phyloP scores from a whole-genome alignment of 2,888 invertebrate species.

The Phytoseiulus persimilis region DNA sequence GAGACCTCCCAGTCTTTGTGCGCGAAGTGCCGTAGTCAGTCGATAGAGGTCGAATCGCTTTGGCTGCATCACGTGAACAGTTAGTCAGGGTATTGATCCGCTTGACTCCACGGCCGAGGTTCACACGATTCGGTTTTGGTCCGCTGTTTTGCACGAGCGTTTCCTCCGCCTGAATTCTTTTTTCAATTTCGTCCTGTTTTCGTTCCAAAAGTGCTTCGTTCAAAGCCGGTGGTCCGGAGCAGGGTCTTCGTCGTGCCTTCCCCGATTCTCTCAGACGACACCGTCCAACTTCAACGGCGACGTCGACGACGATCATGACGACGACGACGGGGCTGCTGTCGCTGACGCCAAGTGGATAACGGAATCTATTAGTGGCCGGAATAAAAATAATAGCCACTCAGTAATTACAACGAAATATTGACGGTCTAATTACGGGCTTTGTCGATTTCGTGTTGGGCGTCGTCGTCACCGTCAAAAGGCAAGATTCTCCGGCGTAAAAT shows the following conservation, averaged over 20 bases:
- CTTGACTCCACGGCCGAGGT: too few relatives aligned
- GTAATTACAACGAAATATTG: background rate
- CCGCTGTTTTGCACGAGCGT: too few relatives aligned
- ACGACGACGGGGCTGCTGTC: background rate
- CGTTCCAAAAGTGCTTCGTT: background rate
- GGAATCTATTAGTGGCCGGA: background rate
- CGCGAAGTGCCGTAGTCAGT: too few relatives aligned
- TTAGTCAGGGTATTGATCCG: too few relatives aligned
- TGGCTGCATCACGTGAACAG: too few relatives aligned
- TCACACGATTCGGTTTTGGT: too few relatives aligned
- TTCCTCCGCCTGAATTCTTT: too few relatives aligned
- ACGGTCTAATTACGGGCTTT: background rate
- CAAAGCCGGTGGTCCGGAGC: background rate
- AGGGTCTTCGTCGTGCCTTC: background rate
- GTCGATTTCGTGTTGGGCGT: background rate
- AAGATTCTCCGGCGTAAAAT: background rate
- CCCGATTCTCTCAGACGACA: background rate
- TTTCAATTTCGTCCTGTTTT: background rate
- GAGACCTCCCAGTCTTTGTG: too few relatives aligned
- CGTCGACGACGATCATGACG: background rate
- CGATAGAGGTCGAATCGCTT: too few relatives aligned
- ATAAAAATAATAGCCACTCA: background rate
- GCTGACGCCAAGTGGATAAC: background rate
- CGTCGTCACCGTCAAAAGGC: background rate
- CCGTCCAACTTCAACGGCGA: background rate